phyloP scores from a whole-genome alignment of 2,888 invertebrate genomes.

The Vandiemenella viatica region DNA sequence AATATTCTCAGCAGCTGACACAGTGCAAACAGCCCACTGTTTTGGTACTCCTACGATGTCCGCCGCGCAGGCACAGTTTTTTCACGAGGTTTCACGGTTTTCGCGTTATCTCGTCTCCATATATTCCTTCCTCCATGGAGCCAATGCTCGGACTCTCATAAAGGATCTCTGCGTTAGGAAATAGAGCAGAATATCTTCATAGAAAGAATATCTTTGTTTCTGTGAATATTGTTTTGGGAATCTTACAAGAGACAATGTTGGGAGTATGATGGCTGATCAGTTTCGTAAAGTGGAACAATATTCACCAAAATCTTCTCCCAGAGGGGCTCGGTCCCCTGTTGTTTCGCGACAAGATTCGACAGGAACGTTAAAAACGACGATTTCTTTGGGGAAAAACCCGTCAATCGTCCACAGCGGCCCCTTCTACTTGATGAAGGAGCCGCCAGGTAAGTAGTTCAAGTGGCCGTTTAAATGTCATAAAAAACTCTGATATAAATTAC shows the following conservation, averaged over 20 bases:
- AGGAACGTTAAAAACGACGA: conserved; percentile 93
- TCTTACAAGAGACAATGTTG: conserved; percentile 18
- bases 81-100: no score
- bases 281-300: conserved; percentile 85
- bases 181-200: no score
- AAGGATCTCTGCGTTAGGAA: no score
- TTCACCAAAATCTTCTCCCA: conserved; percentile 87
- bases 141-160: no score
- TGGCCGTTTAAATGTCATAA: not conserved
- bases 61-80: no score
- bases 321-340: conserved; percentile 87
- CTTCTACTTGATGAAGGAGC: conserved; percentile 95
- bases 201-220: no score
- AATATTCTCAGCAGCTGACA: no score
- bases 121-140: no score
- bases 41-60: no score
- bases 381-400: conserved; percentile 91
- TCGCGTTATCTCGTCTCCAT: no score
- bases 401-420: conserved; percentile 95
- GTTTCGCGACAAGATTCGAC: conserved; percentile 93
- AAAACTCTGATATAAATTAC: not conserved
- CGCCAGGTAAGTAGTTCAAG: conserved; percentile 57
- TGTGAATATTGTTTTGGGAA: not conserved
- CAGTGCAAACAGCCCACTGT: no score
- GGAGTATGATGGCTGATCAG: conserved; percentile 81